A percentile compares a stretch with the other conserved stretches of the same genome.
phyloP scores from a whole-genome alignment of 2,888 invertebrate genomes.

The Himalopsyche japonica region DNA sequence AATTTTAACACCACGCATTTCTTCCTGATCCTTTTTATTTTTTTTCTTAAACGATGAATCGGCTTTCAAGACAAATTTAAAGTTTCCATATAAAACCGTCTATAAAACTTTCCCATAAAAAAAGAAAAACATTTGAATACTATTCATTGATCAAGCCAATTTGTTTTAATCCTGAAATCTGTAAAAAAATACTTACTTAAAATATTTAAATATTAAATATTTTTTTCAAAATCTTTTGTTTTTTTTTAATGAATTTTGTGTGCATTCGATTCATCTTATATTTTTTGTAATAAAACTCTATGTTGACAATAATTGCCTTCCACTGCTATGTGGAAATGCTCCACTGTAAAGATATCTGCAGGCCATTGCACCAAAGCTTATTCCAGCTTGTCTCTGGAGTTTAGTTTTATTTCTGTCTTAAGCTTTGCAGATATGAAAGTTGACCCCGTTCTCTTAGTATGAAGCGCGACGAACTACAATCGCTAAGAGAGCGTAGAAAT shows the following conservation, averaged over 20 bases:
- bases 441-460: background rate
- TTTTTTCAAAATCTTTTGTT: too few species aligned
- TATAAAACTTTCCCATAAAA: too few species aligned
- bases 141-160: too few species aligned
- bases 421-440: background rate
- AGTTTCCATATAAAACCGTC: too few species aligned
- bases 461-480: background rate
- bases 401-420: slow-evolving; percentile 3
- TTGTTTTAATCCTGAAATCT: too few species aligned
- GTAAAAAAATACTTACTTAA: too few species aligned
- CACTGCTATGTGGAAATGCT: background rate
- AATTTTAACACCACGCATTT: too few species aligned
- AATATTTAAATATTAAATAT: too few species aligned
- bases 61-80: too few species aligned
- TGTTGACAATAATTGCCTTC: background rate
- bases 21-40: too few species aligned
- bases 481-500: background rate
- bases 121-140: too few species aligned
- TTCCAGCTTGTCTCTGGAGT: background rate
- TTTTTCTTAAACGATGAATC: too few species aligned
- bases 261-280: background rate
- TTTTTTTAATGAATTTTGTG: background rate
- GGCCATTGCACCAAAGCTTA: slow-evolving; percentile 8
- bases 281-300: background rate
- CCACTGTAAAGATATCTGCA: background rate